phyloP scores from a whole-genome alignment of 2,113 vertebrate species.

The Xyrauchen texanus region DNA sequence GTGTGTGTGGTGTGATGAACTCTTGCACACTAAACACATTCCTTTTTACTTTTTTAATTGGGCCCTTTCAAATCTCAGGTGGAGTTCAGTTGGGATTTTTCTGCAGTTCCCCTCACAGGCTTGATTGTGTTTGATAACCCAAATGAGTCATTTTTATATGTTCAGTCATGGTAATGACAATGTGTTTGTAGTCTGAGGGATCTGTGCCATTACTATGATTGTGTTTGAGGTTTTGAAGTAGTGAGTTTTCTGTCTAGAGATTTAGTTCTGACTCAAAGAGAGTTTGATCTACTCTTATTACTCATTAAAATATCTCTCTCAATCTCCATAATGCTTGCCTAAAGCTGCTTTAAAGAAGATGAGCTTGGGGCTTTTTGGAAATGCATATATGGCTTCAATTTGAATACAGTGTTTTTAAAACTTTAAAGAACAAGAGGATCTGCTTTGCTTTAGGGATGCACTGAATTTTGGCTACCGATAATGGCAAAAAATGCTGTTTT shows the following conservation, averaged over 20 bases:
- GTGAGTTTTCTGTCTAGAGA: background rate
- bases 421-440: background rate
- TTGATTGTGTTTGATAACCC: background rate
- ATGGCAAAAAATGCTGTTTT: too few species aligned
- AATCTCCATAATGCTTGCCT: background rate
- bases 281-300: slow-evolving; percentile 26
- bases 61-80: background rate
- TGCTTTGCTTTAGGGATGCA: background rate
- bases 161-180: slow-evolving; percentile 15
- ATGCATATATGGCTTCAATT: slow-evolving; percentile 2
- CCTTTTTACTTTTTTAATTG: slow-evolving; percentile 16
- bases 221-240: background rate
- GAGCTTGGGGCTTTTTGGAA: slow-evolving; percentile 9
- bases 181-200: slow-evolving; percentile 5
- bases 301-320: background rate
- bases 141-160: slow-evolving; percentile 9
- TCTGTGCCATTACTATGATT: background rate
- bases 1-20: background rate
- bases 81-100: background rate
- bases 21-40: slow-evolving; percentile 10
- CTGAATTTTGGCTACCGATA: too few species aligned
- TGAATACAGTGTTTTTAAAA: background rate
- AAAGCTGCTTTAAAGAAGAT: background rate
- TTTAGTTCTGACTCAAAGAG: background rate
- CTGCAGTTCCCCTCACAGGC: background rate